Conservation (phyloP, 1,140 invertebrate species). For the Trichomalopsis sarcophagae region DNA sequence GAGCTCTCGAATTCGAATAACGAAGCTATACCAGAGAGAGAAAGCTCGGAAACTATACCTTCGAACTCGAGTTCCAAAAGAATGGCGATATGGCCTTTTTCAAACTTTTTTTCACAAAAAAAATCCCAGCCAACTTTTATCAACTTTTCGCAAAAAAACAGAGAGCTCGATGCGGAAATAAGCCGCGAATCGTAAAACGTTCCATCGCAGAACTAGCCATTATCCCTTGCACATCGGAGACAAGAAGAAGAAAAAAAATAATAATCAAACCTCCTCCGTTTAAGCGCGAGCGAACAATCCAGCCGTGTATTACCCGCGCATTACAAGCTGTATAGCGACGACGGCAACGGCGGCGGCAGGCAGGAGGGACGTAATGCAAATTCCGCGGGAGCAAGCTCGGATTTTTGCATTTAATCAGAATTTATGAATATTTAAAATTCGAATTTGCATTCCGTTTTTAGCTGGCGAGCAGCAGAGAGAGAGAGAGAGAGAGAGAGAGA, state of each 20-base stretch:
- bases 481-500: no score
- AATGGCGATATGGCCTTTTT: neutral
- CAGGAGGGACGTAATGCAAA: conserved; percentile 31
- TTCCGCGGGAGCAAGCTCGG: conserved; percentile 1
- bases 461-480: neutral
- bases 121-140: neutral
- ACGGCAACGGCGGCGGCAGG: no score
- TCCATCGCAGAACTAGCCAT: neutral
- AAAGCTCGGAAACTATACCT: neutral
- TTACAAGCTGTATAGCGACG: conserved; percentile 9
- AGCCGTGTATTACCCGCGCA: neutral
- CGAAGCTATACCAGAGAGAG: neutral
- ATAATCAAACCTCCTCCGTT: conserved; percentile 11
- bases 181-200: neutral
- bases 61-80: neutral
- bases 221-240: neutral
- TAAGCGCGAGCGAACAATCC: conserved; percentile 28
- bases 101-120: neutral
- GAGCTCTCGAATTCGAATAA: neutral
- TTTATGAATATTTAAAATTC: conserved; percentile 52
- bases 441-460: conserved; percentile 46
- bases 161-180: neutral
- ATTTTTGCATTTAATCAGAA: conserved; percentile 51
- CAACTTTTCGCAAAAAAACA: neutral
- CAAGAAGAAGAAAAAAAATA: neutral